These are phyloP conservation scores for Drosophila ercepeae DNA, from an alignment of 1,140 invertebrate genomes.

Conservation along the genomic window DNA sequence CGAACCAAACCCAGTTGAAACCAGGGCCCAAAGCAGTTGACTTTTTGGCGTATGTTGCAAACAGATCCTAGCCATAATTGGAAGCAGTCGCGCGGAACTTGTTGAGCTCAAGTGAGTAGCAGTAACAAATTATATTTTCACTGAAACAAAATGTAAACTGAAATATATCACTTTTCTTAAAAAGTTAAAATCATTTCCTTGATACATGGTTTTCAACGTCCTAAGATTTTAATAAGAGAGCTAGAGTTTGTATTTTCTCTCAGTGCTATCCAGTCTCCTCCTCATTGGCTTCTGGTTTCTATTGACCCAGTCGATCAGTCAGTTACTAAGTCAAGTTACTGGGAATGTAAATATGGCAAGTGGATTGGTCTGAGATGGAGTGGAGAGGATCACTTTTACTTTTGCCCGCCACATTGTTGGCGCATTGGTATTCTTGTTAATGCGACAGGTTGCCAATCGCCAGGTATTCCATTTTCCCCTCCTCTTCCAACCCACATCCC, in stretches of 20 bases:
- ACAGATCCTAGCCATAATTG: constrained; percentile 77
- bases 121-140: constrained; percentile 66
- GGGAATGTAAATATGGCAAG: constrained; percentile 71
- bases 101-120: constrained; percentile 47
- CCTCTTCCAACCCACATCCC: not conserved
- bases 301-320: constrained; percentile 66
- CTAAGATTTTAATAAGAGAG: too few species aligned
- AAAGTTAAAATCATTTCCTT: too few species aligned
- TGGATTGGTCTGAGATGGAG: constrained; percentile 21
- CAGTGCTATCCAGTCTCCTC: constrained; percentile 15
- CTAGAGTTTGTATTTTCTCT: not conserved
- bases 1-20: constrained; percentile 23
- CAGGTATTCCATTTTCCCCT: constrained; percentile 7
- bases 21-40: constrained; percentile 62
- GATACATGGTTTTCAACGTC: too few species aligned
- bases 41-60: constrained; percentile 76
- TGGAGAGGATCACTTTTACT: constrained; percentile 67
- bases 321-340: constrained; percentile 74
- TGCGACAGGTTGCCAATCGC: constrained; percentile 67
- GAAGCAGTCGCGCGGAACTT: constrained; percentile 75
- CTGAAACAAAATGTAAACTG: not conserved
- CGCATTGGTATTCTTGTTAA: constrained; percentile 68
- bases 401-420: constrained; percentile 43
- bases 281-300: constrained; percentile 28
- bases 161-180: not conserved